These are phyloP conservation scores for Sitta europaea DNA, from an alignment of 2,113 vertebrate genomes.

Conservation along the genomic window DNA sequence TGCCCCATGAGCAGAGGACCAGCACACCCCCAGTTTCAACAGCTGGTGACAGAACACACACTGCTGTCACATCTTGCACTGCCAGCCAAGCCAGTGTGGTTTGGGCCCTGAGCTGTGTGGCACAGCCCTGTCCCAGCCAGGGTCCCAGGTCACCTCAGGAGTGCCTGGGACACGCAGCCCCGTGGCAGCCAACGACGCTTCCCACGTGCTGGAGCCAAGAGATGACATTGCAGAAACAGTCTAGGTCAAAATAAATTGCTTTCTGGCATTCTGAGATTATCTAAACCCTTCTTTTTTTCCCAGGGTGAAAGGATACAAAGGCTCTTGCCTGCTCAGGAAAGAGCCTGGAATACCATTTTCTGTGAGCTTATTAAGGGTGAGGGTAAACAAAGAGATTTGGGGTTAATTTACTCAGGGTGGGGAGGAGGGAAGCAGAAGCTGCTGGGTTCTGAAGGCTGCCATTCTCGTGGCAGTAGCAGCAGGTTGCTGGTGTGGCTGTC, in stretches of 20 bases:
- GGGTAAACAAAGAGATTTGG: conserved; percentile 45
- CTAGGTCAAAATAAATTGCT: conserved; percentile 63
- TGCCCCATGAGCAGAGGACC: too few species aligned
- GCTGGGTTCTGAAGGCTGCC: not conserved
- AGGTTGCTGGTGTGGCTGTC: not conserved
- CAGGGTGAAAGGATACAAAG: conserved; percentile 32
- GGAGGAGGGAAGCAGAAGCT: not conserved
- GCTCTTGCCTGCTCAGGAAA: not conserved
- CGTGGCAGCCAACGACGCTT: not conserved
- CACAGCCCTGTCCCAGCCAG: not conserved
- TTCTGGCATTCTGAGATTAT: conserved; percentile 43
- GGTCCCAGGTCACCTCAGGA: fast-evolving
- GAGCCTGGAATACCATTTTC: not conserved
- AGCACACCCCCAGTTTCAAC: too few species aligned
- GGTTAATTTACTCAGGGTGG: conserved; percentile 11
- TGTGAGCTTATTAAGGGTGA: not conserved
- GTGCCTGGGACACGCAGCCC: fast-evolving
- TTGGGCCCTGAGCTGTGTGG: not conserved
- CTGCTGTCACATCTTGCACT: too few species aligned
- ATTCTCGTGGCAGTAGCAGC: not conserved
- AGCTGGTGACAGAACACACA: too few species aligned
- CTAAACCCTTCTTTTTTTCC: conserved; percentile 20
- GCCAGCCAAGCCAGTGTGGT: too few species aligned
- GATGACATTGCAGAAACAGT: conserved; percentile 41
- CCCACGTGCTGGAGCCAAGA: not conserved